Conservation (phyloP, 2,797 vertebrate species). For the Echiichthys vipera region DNA sequence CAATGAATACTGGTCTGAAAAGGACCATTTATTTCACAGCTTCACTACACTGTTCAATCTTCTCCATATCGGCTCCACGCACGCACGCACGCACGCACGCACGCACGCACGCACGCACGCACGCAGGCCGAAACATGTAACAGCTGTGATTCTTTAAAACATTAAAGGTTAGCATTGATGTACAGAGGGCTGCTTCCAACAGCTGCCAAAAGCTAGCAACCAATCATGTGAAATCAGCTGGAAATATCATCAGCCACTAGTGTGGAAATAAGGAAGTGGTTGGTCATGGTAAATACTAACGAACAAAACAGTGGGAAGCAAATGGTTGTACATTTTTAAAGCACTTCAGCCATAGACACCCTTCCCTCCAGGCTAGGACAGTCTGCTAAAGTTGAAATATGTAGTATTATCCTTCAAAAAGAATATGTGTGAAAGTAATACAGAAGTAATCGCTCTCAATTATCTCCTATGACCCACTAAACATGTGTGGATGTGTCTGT, state of each 20-base stretch:
- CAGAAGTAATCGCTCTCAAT: no score
- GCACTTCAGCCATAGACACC: no score
- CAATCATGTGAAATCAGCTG: conserved; percentile 55
- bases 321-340: no score
- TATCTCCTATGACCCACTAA: no score
- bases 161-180: conserved; percentile 50
- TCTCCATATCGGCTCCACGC: conserved; percentile 39
- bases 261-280: conserved; percentile 25
- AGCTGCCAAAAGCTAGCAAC: conserved; percentile 42
- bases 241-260: conserved; percentile 49
- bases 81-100: conserved; percentile 5
- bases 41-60: conserved; percentile 59
- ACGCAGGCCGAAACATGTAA: conserved; percentile 52
- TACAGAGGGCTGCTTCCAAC: conserved; percentile 15
- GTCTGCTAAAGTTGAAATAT: no score
- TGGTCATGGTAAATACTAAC: conserved; percentile 6
- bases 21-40: conserved; percentile 65
- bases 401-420: no score
- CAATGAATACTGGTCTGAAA: conserved; percentile 31
- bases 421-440: no score
- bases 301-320: neutral
- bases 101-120: neutral
- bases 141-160: conserved; percentile 43
- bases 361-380: neutral
- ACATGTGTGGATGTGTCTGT: no score